Base-by-base conservation (phyloP, 1,140 invertebrate genomes). In the Notospermus geniculatus region DNA sequence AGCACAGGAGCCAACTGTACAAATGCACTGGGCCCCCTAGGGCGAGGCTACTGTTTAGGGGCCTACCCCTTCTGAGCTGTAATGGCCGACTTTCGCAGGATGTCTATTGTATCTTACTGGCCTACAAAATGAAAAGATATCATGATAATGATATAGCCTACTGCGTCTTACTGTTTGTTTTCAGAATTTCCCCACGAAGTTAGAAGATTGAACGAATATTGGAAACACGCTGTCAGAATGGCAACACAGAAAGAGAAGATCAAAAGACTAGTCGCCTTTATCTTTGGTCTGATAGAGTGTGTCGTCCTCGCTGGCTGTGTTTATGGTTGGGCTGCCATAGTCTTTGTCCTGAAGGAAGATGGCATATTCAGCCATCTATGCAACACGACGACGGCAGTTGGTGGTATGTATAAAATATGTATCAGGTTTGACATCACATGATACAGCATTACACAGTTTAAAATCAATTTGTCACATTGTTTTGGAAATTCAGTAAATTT, bases 331-430 rank as follows among this genome's bases (percentile, higher is more conserved):
- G 46, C 25, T 19, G 46, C 46, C 9, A 23, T 50, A 7, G 46
- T 50, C 25, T 50, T 50, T 27, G 46, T 50, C 4, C n/a, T 50
- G 4, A 50, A 50, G n/a, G 19, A 50, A n/a, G 46, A 50, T 50
- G 46, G 46, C 4, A n/a, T 50, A n/a, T 50, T 23, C 46, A 50
- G 46, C 25, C 46, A 50, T 50, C n/a, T 50, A n/a, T 50, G 46
- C n/a, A n/a, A 50, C 4, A 27, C 11, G 19, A 11, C 39, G 11
- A 43, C 5, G 4, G 4, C 46, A 23, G 25, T 9, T 50, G 4
- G 5, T n/a, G 25, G 46, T 50, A 50, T 19, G 19, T 23, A 27
- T 50, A 13, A 11, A 43, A 43, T 13, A 19, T 43, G 39, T 13
- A 11, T 11, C 19, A 13, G 39, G 19, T 19, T 43, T 43, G 11